Evolutionary conservation across 1,140 invertebrate genomes (phyloP).

Genomic region (Rhagoletis zephyria): DNA sequence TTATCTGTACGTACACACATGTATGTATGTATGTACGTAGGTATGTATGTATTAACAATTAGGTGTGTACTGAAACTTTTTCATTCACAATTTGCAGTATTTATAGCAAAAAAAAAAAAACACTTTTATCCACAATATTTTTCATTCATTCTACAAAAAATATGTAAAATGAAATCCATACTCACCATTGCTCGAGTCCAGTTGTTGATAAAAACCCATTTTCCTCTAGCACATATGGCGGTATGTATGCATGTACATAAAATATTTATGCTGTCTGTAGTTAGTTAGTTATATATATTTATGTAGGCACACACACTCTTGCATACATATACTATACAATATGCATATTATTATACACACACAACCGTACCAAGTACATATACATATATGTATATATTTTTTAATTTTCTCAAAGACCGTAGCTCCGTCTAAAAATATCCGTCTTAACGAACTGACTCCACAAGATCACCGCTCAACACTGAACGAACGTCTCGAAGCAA

Average conservation of each 20-base stretch:
- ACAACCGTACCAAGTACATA: background rate
- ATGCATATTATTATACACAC: slow-evolving; percentile 22
- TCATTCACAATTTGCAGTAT: background rate
- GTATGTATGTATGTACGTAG: background rate
- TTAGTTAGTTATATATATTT: background rate
- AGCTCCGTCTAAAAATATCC: background rate
- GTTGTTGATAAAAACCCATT: slow-evolving; percentile 25
- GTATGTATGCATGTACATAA: slow-evolving; percentile 1
- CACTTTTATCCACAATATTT: slow-evolving; percentile 22
- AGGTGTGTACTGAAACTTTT: background rate
- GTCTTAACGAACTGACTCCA: slow-evolving; percentile 46
- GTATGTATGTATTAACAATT: background rate
- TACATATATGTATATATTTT: background rate
- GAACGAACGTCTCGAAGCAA: slow-evolving; percentile 32
- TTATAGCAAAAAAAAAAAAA: background rate
- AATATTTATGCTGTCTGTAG: too few relatives aligned
- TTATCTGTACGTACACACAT: background rate
- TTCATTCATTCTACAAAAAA: background rate
- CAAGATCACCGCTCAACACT: slow-evolving; percentile 51
- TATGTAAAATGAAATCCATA: background rate
- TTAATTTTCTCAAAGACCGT: background rate
- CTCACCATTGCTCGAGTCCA: slow-evolving; percentile 36
- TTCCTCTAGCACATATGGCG: background rate
- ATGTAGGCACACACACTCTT: slow-evolving; percentile 30
- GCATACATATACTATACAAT: slow-evolving; percentile 29